Conservation (phyloP, 2,113 vertebrate species). For the Paraplagusia blochii region DNA sequence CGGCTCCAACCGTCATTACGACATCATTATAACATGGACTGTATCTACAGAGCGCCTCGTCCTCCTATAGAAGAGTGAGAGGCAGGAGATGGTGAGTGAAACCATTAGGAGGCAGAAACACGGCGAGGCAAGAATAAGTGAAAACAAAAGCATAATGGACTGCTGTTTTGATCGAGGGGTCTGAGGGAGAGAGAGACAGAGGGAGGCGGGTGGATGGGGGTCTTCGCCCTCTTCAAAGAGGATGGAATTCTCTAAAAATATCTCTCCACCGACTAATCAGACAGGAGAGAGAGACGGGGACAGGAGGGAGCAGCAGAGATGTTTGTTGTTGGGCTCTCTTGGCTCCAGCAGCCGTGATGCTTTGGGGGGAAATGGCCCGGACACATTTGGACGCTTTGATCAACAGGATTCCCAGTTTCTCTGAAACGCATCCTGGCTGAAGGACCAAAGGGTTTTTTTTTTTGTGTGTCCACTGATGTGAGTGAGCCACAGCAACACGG, state of each 20-base stretch:
- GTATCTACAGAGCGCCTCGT: neutral
- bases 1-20: too few relatives aligned
- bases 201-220: slow-evolving; percentile 32
- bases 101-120: slow-evolving; percentile 36
- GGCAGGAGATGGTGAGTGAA: slow-evolving; percentile 10
- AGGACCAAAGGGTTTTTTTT: slow-evolving; percentile 52
- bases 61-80: slow-evolving; percentile 6
- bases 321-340: slow-evolving; percentile 68
- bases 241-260: slow-evolving; percentile 70
- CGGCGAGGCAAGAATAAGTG: slow-evolving; percentile 22
- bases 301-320: slow-evolving; percentile 55
- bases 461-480: slow-evolving; percentile 55
- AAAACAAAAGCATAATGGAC: slow-evolving; percentile 56
- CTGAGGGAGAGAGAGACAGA: slow-evolving; percentile 20
- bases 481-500: slow-evolving; percentile 36
- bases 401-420: slow-evolving; percentile 56
- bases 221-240: slow-evolving; percentile 65
- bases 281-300: slow-evolving; percentile 50
- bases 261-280: slow-evolving; percentile 62
- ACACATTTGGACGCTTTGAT: slow-evolving; percentile 67
- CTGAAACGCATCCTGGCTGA: slow-evolving; percentile 57
- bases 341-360: slow-evolving; percentile 57
- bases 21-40: neutral
- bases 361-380: slow-evolving; percentile 54
- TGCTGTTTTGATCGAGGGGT: slow-evolving; percentile 29